Conservation (phyloP, 2,113 vertebrate species). For the Eurystomus gularis region DNA sequence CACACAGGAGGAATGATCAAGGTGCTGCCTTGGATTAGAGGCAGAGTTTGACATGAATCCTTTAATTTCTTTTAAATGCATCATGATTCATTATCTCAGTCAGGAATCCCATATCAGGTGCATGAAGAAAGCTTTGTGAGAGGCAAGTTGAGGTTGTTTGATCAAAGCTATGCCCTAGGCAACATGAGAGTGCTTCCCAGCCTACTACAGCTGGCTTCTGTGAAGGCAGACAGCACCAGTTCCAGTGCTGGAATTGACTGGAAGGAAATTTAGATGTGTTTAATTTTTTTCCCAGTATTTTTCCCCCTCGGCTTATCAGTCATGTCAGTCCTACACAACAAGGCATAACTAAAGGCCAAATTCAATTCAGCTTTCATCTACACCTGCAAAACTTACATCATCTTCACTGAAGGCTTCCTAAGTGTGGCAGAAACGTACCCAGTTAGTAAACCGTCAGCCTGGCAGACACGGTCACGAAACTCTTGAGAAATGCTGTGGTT, state of each 20-base stretch:
- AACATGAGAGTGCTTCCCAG: slow-evolving; percentile 6
- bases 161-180: slow-evolving; percentile 60
- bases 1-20: not conserved
- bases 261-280: not conserved
- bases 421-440: not conserved
- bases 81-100: slow-evolving; percentile 56
- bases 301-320: not conserved
- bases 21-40: not conserved
- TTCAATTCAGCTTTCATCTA: slow-evolving; percentile 1
- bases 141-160: slow-evolving; percentile 23
- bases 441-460: not conserved
- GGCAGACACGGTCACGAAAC: not conserved
- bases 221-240: not conserved
- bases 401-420: not conserved
- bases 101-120: slow-evolving; percentile 45
- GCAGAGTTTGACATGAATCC: slow-evolving; percentile 1
- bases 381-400: slow-evolving; percentile 36
- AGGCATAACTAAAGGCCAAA: slow-evolving; percentile 1
- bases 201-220: slow-evolving; percentile 31
- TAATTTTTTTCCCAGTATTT: not conserved
- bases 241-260: not conserved
- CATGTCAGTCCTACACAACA: not conserved
- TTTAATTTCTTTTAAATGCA: slow-evolving; percentile 32
- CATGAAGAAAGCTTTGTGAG: slow-evolving; percentile 41
- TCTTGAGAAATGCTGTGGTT: not conserved